Evolutionary conservation across 2,888 invertebrate genomes (phyloP), one percentile per base, ranked within the genome.

Genomic region (Parnassius apollo): DNA sequence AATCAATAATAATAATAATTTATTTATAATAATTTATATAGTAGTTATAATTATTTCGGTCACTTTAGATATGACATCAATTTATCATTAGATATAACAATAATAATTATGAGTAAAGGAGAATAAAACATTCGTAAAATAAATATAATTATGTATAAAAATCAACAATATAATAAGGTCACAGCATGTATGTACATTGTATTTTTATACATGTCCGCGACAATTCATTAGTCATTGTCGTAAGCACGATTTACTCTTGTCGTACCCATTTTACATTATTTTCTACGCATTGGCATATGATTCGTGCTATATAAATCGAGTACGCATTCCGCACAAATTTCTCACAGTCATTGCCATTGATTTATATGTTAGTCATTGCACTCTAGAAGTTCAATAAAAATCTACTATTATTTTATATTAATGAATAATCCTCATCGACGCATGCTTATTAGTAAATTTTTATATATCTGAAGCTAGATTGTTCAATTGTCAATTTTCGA

Each of bases 121-220:
- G 70, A 80, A 82, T 83, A 83, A 83, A 84, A 85, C 75, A 69
- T 81, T 84, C 72, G 68, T 78, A 80, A 82, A 86, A 83, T 79
- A 77, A 42, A 83, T 80, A 82, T 75, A 77, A 80, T 78, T 73
- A 78, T 80, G 75, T 76, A 79, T 80, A 81, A 57, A 85, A 85
- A 85, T 78, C 76, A 89, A 86, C 84, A 85, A 78, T 83, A 77
- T 75, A 79, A 81, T 81, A 81, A 80, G 80, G 82, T 87, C 86
- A 86, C 86, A 86, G 82, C 83, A 82, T 84, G 82, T 80, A 79
- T 80, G 72, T 78, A 83, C 78, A 81, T 76, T 71, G 72, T 74
- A 67, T 65, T 60, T 58, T 73, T 75, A 75, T 75, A 79, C 77
- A 78, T 75, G 75, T 73, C 66, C 64, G 76, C 75, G 78, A 75